Base-by-base conservation (phyloP, 2,113 vertebrate species). In the Melanerpes formicivorus region DNA sequence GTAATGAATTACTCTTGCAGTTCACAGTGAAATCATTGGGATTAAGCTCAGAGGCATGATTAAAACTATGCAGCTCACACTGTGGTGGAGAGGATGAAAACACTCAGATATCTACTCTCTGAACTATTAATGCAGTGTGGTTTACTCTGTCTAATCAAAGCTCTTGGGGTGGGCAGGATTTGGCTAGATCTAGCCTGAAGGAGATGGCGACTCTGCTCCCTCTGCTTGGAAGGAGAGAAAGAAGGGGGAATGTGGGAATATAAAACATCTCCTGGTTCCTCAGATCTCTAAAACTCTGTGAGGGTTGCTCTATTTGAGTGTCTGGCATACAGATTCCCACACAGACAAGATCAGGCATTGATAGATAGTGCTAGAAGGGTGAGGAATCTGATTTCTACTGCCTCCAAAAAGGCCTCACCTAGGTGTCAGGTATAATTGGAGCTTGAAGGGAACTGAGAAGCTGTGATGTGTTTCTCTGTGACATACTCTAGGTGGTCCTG, bases 21-120 rank as follows among this genome's bases (percentile, higher is more conserved):
- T 69, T 92, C 84, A 82, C 83, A 84, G 70, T 40, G 58, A 84
- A 93, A 91, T 76, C 87, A 93, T 81, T 44, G 10, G 63, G 65
- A 92, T 94, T 96, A 93, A 74, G 54, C 70, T 66, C 76, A 93
- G 95, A 93, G 73, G 52, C 37, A 62, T 62, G 81, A 83, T 87
- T 92, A 92, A 84, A 84, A 71, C 52, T 59, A 55, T 55, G 82
- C n/a, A 70, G 42, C 54, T 93, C 66, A 73, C 11, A 26, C 74
- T 81, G 90, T 48, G 50, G 40, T 69, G 78, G 84, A 82, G 84
- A 78, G 75, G 64, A 73, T 74, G 81, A 94, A 96, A 93, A 87
- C 84, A 88, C 70, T 62, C 34, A 50, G 46, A 25, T 82, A 64
- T 89, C 92, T 94, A 82, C 27, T 56, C 55, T 63, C 25, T 52